These are phyloP conservation scores for Callosobruchus maculatus DNA, from an alignment of 2,888 invertebrate genomes.

Conservation along the genomic window DNA sequence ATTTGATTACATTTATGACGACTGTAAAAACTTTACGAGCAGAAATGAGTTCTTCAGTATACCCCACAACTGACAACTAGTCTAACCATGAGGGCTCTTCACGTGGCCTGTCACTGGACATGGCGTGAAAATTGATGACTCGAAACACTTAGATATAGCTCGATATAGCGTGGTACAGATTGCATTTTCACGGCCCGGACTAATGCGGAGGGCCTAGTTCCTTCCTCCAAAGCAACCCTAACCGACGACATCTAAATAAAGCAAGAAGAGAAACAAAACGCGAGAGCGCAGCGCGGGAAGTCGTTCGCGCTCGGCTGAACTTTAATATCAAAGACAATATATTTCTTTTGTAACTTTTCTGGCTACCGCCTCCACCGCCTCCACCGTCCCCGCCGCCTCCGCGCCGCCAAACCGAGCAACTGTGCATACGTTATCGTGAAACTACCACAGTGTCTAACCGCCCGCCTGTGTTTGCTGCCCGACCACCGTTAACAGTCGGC, in stretches of 20 bases:
- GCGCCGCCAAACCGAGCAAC: slow-evolving; percentile 19
- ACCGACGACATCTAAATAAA: not conserved
- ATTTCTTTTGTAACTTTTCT: slow-evolving; percentile 25
- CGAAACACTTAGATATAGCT: no score
- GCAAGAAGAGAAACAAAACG: not conserved
- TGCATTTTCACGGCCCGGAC: no score
- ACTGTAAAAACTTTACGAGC: no score
- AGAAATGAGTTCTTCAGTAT: no score
- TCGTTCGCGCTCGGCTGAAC: slow-evolving; percentile 9
- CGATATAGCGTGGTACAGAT: no score
- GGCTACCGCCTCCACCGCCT: slow-evolving; percentile 10
- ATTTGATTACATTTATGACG: no score
- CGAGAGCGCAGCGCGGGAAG: not conserved
- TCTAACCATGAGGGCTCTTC: no score
- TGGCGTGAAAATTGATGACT: no score
- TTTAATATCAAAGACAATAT: slow-evolving; percentile 23
- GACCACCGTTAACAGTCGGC: slow-evolving; percentile 35
- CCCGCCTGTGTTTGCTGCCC: slow-evolving; percentile 23
- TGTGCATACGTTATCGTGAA: slow-evolving; percentile 45
- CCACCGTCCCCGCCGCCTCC: not conserved
- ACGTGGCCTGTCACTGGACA: no score
- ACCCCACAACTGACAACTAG: no score
- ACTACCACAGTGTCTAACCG: slow-evolving; percentile 47
- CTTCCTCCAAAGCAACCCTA: not conserved
- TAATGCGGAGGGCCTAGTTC: no score